Evolutionary conservation across 2,888 invertebrate species (phyloP), one percentile per base, ranked within the genome.

Genomic region (Eustalomyia histrio): DNA sequence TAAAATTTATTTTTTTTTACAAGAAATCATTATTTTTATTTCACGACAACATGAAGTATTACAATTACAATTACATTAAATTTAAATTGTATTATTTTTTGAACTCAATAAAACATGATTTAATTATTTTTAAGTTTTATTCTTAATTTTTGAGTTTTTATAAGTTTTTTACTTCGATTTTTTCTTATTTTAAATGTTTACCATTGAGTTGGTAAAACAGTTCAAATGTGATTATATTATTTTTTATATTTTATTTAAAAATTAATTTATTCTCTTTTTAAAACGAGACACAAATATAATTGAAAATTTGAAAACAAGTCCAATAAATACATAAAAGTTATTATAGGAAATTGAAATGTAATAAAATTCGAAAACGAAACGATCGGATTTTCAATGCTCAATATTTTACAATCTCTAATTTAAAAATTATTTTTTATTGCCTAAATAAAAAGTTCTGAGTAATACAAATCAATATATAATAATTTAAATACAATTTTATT

Each of bases 191-290:
- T 29, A 3, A 3, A 21, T 21, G 21, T 21, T 61, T 61, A 55
- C 61, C 61, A 61, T 55, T 61, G 21, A 21, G 35, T 68, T 75
- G 75, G 61, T 75, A 75, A 58, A 55, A 24, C 57, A 33, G 17
- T 17, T 52, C 3, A 58, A 52, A 58, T 67, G 52, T 60, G 74
- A 73, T 58, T 47, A 7, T 18, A 61, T 71, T 53, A 29, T 61
- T 63, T 53, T 43, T 17, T 61, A 52, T 47, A 14, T 53, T 53
- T 8, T 39, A 52, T 53, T 53, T 24, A 12, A 21, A 61, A 61
- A 21, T 47, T n/a, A n/a, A 47, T 47, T 7, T 60, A 39, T 65
- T 64, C 21, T 63, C n/a, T 33, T 21, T 14, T 43, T 53, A 10
- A 55, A 71, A 43, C 47, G 72, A 55, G 43, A 72, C 63, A 47